phyloP scores from a whole-genome alignment of 92 coral and sea anemone genomes.

The Parazoanthus darwini region DNA sequence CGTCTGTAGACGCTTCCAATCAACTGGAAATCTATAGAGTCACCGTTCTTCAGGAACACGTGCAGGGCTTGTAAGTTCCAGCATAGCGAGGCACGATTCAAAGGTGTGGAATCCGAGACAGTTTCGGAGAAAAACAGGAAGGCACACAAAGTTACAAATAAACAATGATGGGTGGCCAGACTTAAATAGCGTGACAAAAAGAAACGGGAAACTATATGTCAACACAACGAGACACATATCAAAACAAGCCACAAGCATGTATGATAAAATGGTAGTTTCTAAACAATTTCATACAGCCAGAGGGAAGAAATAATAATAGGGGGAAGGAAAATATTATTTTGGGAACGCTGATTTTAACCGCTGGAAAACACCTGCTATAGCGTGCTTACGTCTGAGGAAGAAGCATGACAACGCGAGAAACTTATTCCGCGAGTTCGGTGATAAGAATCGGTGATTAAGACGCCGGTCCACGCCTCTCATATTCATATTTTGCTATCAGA shows the following conservation, averaged over 20 bases:
- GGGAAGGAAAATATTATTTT: constrained; percentile 18
- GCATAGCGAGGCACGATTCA: neutral
- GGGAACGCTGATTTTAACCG: constrained; percentile 10
- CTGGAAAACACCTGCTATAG: constrained; percentile 21
- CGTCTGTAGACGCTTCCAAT: neutral
- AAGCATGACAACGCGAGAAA: constrained; percentile 19
- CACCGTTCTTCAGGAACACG: neutral
- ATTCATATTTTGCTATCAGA: constrained; percentile 36
- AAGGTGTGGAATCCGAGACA: neutral
- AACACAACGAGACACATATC: constrained; percentile 36
- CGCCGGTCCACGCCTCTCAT: constrained; percentile 37
- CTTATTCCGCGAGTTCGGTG: constrained; percentile 15
- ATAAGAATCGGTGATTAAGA: constrained; percentile 40
- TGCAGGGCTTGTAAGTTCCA: neutral
- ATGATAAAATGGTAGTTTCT: constrained; percentile 33
- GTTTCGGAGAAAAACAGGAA: neutral
- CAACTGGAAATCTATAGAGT: neutral
- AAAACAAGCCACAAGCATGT: constrained; percentile 37
- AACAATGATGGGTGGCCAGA: constrained; percentile 25
- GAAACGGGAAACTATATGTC: constrained; percentile 14
- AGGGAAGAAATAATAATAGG: neutral
- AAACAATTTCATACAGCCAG: constrained; percentile 23
- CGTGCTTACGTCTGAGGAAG: neutral
- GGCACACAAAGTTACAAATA: neutral
- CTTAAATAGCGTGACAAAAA: constrained; percentile 38